Evolutionary conservation across 2,888 invertebrate genomes (phyloP), one percentile per base, ranked within the genome.

Genomic region (Carpatolechia fugitivella): DNA sequence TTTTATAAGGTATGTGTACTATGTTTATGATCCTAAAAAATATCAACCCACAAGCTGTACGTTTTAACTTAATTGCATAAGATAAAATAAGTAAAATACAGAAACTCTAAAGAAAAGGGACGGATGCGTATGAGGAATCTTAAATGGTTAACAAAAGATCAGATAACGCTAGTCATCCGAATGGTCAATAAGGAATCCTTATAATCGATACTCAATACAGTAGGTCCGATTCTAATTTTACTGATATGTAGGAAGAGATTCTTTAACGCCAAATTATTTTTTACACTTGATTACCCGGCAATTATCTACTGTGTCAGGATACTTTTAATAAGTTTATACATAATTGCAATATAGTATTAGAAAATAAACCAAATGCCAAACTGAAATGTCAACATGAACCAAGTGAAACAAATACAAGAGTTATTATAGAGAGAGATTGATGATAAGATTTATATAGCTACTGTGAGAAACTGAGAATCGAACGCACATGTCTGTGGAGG

Each of bases 101-200:
- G 35, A 3, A n/a, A 40, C 18, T 36, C 40, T 7, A 18, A 3
- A 18, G 16, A n/a, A 47, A 14, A 46, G 16, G 16, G 31, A 16
- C 8, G 31, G 7, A 48, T 48, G 33, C 10, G 7, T 31, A 18
- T 14, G 48, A 55, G 33, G 13, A 38, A 56, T 56, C 16, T 47
- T 11, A 20, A 54, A 38, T 29, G 36, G 46, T 38, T 29, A 53
- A 41, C 44, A 60, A 60, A 58, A 49, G 50, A 60, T 60, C 56
- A 41, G 33, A 52, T 60, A 54, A 52, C 60, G 46, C 46, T 46
- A 55, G 55, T 56, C 58, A 56, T 55, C 54, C 55, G 40, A 54
- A 36, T 30, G 56, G 52, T 58, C 56, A 58, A 60, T 60, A 54
- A 57, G 16, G 56, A 36, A 54, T 55, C 46, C 55, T 47, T 52